phyloP scores from a whole-genome alignment of 2,888 invertebrate genomes.

The Drosophila meridionalis region DNA sequence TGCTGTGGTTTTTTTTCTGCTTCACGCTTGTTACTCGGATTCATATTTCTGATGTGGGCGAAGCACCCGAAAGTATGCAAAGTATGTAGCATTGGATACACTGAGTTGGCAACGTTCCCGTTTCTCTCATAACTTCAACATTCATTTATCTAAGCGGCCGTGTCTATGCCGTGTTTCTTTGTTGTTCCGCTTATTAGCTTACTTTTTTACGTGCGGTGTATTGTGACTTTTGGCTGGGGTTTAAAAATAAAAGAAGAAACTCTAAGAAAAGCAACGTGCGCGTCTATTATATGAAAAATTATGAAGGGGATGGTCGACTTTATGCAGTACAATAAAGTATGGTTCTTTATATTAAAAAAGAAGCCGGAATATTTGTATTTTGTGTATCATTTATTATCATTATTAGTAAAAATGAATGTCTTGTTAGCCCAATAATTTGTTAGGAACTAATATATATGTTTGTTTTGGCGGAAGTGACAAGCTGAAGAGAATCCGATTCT shows the following conservation, averaged over 20 bases:
- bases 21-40: conserved; percentile 72
- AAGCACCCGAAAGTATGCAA: conserved; percentile 65
- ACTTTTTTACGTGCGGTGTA: conserved; percentile 63
- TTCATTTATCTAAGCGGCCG: conserved; percentile 77
- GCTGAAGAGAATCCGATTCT: not conserved
- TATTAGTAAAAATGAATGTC: conserved; percentile 46
- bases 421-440: conserved; percentile 8
- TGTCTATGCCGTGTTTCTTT: conserved; percentile 70
- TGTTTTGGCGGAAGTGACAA: not conserved
- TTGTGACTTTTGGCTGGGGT: conserved; percentile 31
- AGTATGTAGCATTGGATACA: conserved; percentile 59
- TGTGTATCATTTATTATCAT: conserved; percentile 80
- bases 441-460: conserved; percentile 11
- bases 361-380: conserved; percentile 67
- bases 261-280: conserved; percentile 29
- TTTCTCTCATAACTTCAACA: conserved; percentile 54
- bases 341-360: conserved; percentile 69
- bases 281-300: conserved; percentile 33
- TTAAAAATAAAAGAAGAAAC: conserved; percentile 25
- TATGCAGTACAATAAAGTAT: conserved; percentile 63
- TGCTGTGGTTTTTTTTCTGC: conserved; percentile 52
- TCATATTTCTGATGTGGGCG: conserved; percentile 44
- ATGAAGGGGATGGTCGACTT: conserved; percentile 17
- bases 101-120: conserved; percentile 22
- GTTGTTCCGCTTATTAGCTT: conserved; percentile 66